Evolutionary conservation across 2,888 invertebrate genomes (phyloP).

Genomic region (Agrochola lota): DNA sequence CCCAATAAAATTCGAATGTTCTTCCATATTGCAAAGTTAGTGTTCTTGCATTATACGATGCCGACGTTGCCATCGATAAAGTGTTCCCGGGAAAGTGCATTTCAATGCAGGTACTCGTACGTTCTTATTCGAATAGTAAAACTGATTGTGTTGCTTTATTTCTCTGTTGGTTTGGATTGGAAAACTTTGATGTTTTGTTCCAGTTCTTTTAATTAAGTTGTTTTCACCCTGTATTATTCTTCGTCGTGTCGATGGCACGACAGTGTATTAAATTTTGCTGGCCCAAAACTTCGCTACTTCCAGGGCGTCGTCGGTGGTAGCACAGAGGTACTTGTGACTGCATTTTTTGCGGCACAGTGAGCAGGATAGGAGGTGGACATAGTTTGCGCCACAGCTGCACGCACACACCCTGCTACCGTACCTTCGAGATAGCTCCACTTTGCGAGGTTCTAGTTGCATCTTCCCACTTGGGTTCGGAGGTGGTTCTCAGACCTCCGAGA

Average conservation of each 20-base stretch:
- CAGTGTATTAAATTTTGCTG: not conserved
- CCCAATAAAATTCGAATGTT: constrained; percentile 47
- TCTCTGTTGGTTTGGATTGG: not conserved
- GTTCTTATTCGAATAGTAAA: constrained; percentile 2
- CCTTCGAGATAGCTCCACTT: not conserved
- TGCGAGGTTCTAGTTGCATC: not conserved
- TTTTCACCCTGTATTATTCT: not conserved
- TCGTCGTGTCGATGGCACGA: not conserved
- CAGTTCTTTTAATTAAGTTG: constrained; percentile 4
- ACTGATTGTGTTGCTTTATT: constrained; percentile 17
- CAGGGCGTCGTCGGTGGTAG: not conserved
- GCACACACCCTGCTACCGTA: not conserved
- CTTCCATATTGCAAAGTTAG: constrained; percentile 43
- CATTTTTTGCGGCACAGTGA: not conserved
- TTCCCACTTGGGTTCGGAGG: not conserved
- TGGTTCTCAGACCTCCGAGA: no score
- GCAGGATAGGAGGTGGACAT: not conserved
- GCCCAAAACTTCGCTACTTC: not conserved
- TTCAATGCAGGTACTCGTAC: constrained; percentile 12
- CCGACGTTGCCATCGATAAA: constrained; percentile 25
- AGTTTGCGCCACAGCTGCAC: no score
- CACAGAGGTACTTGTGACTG: not conserved
- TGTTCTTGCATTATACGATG: constrained; percentile 16
- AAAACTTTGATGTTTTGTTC: constrained; percentile 3
- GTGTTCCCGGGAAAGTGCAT: constrained; percentile 27